A percentile compares a stretch with the other conserved stretches of the same genome.
These are phyloP conservation scores for Esox masquinongy DNA, from an alignment of 2,797 vertebrate species.

Conservation along the genomic window DNA sequence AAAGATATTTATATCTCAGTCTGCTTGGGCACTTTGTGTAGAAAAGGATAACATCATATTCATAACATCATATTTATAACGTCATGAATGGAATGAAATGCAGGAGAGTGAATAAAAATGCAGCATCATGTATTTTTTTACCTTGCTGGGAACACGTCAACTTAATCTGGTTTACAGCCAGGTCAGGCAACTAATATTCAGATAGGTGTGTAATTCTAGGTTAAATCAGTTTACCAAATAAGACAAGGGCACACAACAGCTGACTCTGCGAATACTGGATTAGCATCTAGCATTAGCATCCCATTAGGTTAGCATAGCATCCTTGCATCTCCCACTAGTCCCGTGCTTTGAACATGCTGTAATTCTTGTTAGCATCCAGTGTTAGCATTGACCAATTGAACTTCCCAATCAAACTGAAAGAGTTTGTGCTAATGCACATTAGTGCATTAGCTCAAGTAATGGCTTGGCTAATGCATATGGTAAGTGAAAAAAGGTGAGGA, in stretches of 20 bases:
- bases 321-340: constrained; percentile 33
- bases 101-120: constrained; percentile 68
- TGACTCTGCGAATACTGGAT: constrained; percentile 80
- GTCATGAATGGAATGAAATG: constrained; percentile 75
- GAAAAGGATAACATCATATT: too few species aligned
- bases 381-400: constrained; percentile 53
- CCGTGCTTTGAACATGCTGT: not conserved
- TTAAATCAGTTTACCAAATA: constrained; percentile 72
- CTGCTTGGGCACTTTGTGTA: too few species aligned
- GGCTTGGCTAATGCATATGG: constrained; percentile 66
- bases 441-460: constrained; percentile 62
- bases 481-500: constrained; percentile 45
- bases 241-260: constrained; percentile 76
- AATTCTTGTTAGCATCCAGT: constrained; percentile 21
- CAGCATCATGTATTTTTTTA: constrained; percentile 66
- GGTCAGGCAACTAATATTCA: constrained; percentile 74
- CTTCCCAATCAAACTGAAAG: constrained; percentile 42
- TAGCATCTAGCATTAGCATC: constrained; percentile 58
- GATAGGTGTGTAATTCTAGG: constrained; percentile 64
- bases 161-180: constrained; percentile 70
- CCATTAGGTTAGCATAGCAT: constrained; percentile 29
- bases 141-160: constrained; percentile 67
- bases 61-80: constrained; percentile 46
- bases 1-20: too few species aligned
- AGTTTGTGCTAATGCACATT: constrained; percentile 17